A percentile compares a stretch with the other conserved stretches of the same genome.
phyloP scores from a whole-genome alignment of 2,113 vertebrate species.

The Garra rufa region DNA sequence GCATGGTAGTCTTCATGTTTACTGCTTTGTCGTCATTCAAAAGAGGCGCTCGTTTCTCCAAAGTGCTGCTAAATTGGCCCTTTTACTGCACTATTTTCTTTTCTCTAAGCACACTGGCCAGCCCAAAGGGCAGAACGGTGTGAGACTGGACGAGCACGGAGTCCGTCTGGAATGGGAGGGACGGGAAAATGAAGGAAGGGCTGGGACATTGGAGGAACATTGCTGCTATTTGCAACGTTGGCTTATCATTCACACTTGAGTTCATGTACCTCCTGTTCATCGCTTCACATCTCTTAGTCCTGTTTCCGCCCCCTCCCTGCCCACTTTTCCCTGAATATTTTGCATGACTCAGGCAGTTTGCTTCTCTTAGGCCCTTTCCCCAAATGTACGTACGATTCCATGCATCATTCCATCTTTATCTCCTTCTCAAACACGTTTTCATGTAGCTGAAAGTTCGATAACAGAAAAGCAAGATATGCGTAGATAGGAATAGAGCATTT shows the following conservation, averaged over 20 bases:
- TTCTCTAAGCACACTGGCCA: conserved; percentile 57
- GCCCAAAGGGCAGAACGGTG: conserved; percentile 61
- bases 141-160: conserved; percentile 72
- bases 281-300: conserved; percentile 24
- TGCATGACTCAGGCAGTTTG: conserved; percentile 26
- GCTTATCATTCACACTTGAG: conserved; percentile 34
- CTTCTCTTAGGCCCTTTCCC: conserved; percentile 13
- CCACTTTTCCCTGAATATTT: conserved; percentile 38
- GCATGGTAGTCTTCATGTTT: conserved; percentile 73
- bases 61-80: conserved; percentile 64
- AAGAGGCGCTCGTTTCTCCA: conserved; percentile 70
- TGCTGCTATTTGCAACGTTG: conserved; percentile 61
- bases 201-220: conserved; percentile 49
- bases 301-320: conserved; percentile 43
- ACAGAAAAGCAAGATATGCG: conserved; percentile 5
- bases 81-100: conserved; percentile 26
- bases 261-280: conserved; percentile 17
- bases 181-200: conserved; percentile 45
- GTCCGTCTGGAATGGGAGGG: conserved; percentile 67
- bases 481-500: not conserved
- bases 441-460: not conserved
- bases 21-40: conserved; percentile 58
- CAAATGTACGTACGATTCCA: conserved; percentile 20
- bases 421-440: not conserved
- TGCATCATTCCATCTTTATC: conserved; percentile 23